Evolutionary conservation across 2,888 invertebrate species (phyloP), one percentile per base, ranked within the genome.

Genomic region (Luperina testacea): DNA sequence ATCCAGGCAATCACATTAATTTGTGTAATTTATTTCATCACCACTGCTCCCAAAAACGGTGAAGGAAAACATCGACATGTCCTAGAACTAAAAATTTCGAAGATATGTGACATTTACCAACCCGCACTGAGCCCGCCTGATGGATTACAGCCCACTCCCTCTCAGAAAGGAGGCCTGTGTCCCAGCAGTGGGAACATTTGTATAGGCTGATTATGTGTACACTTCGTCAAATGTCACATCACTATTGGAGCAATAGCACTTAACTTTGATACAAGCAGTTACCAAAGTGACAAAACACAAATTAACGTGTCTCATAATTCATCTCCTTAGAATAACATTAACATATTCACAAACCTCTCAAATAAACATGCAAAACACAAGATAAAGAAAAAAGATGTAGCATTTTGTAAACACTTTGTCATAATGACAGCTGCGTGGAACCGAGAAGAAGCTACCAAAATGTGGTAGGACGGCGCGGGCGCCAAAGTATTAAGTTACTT

Each of bases 401-500:
- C 80, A 72, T 76, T 92, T 93, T 91, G 93, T 93, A 92, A 93
- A 92, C 92, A 92, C 92, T 94, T 93, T 93, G 92, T 94, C 93
- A 93, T 90, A 90, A 93, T 93, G 93, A 93, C 93, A 93, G 91
- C 90, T 92, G 83, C 65, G 81, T 83, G 73, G 59, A 82, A 82
- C 67, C n/a, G 89, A 92, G 85, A 87, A 88, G 88, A 89, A 89
- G 93, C 92, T 93, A 94, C 93, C 94, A 91, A 94, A 93, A 80
- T 92, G 90, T 92, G 93, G 92, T 91, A 91, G 91, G 87, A 91
- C 90, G 48, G 48, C 48, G 42, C 9, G 9, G 93, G 92, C 92
- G 92, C 92, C 90, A 92, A 92, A 92, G 93, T 95, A 94, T 95
- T 92, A 93, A 93, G 92, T 95, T 95, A 94, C 77, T 75, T 64